phyloP scores from a whole-genome alignment of 2,113 vertebrate species.

The Paraplagusia blochii region DNA sequence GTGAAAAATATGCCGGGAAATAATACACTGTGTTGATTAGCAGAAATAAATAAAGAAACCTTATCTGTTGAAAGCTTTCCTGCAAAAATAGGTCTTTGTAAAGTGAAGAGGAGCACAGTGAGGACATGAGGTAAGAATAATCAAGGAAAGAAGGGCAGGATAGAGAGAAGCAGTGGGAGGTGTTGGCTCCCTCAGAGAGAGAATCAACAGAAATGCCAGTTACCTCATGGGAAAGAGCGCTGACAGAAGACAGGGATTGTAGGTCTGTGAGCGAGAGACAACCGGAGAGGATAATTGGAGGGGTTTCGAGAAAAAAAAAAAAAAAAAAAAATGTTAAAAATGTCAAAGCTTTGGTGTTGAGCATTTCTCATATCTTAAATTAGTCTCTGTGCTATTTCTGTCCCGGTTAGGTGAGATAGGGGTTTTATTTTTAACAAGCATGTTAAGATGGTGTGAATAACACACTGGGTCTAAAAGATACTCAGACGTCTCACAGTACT shows the following conservation, averaged over 20 bases:
- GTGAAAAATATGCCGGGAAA: no score
- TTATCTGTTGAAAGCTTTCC: background rate
- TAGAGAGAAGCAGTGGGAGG: constrained; percentile 28
- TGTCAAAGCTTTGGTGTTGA: constrained; percentile 6
- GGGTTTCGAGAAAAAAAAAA: constrained; percentile 17
- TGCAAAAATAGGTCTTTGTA: constrained; percentile 11
- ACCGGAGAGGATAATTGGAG: background rate
- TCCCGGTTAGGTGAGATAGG: constrained; percentile 24
- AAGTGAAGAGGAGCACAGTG: background rate
- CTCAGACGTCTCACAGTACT: constrained; percentile 22
- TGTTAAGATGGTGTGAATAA: constrained; percentile 21
- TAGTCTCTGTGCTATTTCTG: constrained; percentile 23
- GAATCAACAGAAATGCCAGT: constrained; percentile 46
- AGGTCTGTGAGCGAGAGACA: background rate
- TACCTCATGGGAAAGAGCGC: constrained; percentile 29
- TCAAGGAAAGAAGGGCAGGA: constrained; percentile 39
- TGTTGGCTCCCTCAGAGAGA: constrained; percentile 41
- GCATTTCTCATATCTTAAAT: constrained; percentile 16
- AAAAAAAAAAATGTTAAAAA: constrained; percentile 13
- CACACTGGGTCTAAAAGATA: constrained; percentile 19
- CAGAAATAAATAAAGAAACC: background rate
- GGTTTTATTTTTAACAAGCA: constrained; percentile 18
- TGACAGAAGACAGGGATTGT: background rate
- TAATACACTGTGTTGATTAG: no score
- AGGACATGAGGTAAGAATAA: constrained; percentile 38